phyloP scores from a whole-genome alignment of 2,113 vertebrate species.

The Ptilonorhynchus violaceus region DNA sequence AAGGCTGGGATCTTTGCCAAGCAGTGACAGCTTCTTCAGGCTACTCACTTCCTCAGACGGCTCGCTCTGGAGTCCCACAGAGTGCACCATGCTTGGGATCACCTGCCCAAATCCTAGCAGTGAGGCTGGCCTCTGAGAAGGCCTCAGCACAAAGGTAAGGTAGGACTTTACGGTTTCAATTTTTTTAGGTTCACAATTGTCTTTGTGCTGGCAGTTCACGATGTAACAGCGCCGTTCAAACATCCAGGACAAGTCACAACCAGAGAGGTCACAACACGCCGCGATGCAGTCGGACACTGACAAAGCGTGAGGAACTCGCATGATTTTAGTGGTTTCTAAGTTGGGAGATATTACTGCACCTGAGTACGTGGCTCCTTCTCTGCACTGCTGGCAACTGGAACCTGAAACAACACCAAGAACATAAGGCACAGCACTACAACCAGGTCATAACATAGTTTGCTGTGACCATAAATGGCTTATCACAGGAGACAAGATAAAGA shows the following conservation, averaged over 20 bases:
- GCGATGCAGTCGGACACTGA: constrained; percentile 76
- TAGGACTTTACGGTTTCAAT: constrained; percentile 76
- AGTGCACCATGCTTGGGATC: constrained; percentile 60
- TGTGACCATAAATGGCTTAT: not conserved
- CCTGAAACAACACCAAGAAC: constrained; percentile 65
- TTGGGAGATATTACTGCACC: constrained; percentile 83
- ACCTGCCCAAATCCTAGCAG: constrained; percentile 73
- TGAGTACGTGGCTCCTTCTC: constrained; percentile 77
- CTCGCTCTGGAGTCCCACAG: constrained; percentile 52
- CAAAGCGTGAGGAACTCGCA: constrained; percentile 76
- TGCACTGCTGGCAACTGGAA: constrained; percentile 77
- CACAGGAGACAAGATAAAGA: not conserved
- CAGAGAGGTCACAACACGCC: constrained; percentile 82
- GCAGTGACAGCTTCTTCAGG: constrained; percentile 77
- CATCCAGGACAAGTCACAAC: constrained; percentile 88
- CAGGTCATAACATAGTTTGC: not conserved
- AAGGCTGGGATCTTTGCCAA: constrained; percentile 66
- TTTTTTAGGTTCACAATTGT: constrained; percentile 79
- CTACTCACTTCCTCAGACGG: constrained; percentile 59
- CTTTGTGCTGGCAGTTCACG: constrained; percentile 81
- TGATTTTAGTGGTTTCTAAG: constrained; percentile 76
- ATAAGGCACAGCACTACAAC: not conserved
- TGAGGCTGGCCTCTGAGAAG: constrained; percentile 67
- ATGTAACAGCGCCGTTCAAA: constrained; percentile 85
- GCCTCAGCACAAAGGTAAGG: constrained; percentile 80